Conservation (phyloP, 1,140 invertebrate genomes). For the Pemphigus obesinymphae region DNA sequence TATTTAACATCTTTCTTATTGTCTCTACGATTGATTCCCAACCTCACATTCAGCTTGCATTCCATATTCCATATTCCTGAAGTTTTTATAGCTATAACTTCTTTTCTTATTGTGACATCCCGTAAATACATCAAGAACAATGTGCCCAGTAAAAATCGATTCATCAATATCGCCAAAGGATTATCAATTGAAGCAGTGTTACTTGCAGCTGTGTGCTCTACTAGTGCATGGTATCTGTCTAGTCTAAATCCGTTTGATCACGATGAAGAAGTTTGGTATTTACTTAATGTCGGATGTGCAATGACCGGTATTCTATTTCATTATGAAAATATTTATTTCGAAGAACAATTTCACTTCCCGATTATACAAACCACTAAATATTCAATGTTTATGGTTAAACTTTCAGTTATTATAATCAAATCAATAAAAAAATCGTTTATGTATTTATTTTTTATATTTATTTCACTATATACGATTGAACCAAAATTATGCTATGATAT, state of each 20-base stretch:
- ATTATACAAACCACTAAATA: constrained; percentile 27
- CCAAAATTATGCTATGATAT: not conserved
- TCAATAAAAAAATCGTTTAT: not conserved
- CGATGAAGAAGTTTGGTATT: not conserved
- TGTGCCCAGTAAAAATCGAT: not conserved
- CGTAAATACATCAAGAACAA: not conserved
- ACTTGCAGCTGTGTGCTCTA: not conserved
- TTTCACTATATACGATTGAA: not conserved
- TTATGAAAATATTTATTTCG: not conserved
- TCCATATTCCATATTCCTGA: not conserved
- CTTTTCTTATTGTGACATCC: not conserved
- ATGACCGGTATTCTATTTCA: not conserved
- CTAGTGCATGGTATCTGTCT: not conserved
- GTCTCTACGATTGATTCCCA: not conserved
- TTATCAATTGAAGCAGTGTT: not conserved
- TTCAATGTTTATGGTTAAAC: constrained; percentile 24
- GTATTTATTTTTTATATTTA: not conserved
- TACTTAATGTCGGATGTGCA: not conserved
- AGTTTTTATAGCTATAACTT: not conserved
- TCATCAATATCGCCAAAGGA: not conserved
- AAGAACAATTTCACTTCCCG: constrained; percentile 4
- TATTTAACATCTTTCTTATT: not conserved
- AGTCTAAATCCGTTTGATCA: not conserved
- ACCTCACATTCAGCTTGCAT: not conserved
- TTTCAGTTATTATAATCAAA: not conserved